Evolutionary conservation across 2,888 invertebrate species (phyloP), one percentile per base, ranked within the genome.

Genomic region (Stomorhina lunata): DNA sequence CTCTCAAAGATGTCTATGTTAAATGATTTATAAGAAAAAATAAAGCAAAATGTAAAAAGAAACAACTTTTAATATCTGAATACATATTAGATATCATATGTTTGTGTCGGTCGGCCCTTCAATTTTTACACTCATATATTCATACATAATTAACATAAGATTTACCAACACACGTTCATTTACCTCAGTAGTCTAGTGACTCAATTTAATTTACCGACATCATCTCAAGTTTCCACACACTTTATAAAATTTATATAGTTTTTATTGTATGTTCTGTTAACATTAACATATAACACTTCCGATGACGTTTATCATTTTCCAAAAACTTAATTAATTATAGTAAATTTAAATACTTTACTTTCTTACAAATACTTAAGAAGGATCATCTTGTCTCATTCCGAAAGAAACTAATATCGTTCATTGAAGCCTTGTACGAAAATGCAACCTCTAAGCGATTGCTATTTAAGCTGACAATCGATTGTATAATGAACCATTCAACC

Each of bases 101-200:
- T 48, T 2, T 76, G 45, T 37, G 43, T 40, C 6, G 43, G 55
- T 25, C 20, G 65, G 77, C 81, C 72, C 81, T 81, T 77, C 53
- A 81, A 71, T 61, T 0, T 57, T 55, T 25, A 45, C 17, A 45
- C 12, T 45, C 25, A 17, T 1, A 57, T 25, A 65, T 32, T 20
- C 5, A 7, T 17, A 61, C 2, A 12, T 4, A 25, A 25, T 2
- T 45, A 25, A 50, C 12, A 71, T 25, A n/a, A 9, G 15, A n/a
- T 27, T n/a, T 12, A 48, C 29, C 17, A 5, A 29, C 17, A 65
- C 27, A 37, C 4, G 48, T 57, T 9, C 12, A 48, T 55, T 68
- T 73, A 66, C 65, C 57, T 59, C 57, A 79, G 48, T 82, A 59
- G 69, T 82, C 82, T 82, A 79, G 75, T 82, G 79, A 82, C 79